Evolutionary conservation across 2,888 invertebrate species (phyloP).

Genomic region (Chironomus riparius): DNA sequence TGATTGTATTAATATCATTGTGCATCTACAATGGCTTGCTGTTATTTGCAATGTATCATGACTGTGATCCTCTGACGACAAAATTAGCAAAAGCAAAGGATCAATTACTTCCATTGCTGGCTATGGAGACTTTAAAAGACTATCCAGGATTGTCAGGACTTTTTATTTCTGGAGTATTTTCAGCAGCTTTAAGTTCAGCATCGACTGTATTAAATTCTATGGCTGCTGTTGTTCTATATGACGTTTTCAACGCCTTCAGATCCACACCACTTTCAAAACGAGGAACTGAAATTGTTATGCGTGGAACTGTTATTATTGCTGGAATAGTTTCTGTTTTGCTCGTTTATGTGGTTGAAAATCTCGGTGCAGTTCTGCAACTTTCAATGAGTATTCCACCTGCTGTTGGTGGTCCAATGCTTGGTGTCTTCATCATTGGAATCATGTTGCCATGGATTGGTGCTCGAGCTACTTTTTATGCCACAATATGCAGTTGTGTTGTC

Average conservation of each 20-base stretch:
- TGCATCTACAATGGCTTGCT: constrained; percentile 65
- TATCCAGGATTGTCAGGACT: constrained; percentile 76
- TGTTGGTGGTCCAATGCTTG: constrained; percentile 58
- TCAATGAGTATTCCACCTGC: constrained; percentile 59
- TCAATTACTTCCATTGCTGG: constrained; percentile 72
- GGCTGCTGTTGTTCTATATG: constrained; percentile 71
- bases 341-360: constrained; percentile 54
- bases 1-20: constrained; percentile 51
- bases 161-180: constrained; percentile 79
- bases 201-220: constrained; percentile 74
- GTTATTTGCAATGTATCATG: constrained; percentile 63
- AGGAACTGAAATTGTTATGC: constrained; percentile 54
- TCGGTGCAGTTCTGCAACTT: constrained; percentile 58
- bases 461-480: constrained; percentile 62
- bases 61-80: constrained; percentile 70
- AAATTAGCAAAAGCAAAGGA: constrained; percentile 64
- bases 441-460: constrained; percentile 58
- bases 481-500: constrained; percentile 52
- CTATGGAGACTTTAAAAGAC: constrained; percentile 72
- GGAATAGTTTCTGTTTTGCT: constrained; percentile 56
- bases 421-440: constrained; percentile 59
- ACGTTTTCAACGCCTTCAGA: constrained; percentile 61
- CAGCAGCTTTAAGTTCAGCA: constrained; percentile 71
- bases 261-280: constrained; percentile 49
- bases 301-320: constrained; percentile 55